Conservation (phyloP, 2,797 vertebrate species). For the Nothura maculosa region DNA sequence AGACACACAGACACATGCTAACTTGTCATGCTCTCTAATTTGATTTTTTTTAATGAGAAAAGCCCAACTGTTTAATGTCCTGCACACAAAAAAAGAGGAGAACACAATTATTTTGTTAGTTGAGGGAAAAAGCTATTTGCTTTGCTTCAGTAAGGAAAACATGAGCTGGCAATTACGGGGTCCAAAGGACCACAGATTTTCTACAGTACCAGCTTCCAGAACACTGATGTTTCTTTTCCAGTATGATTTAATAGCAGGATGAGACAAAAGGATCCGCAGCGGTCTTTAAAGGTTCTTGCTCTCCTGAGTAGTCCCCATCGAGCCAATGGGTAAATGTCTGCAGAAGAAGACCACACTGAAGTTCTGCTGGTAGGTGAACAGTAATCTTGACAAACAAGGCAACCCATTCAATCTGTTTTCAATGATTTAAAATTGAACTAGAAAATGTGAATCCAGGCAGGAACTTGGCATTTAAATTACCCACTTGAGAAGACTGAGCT, state of each 20-base stretch:
- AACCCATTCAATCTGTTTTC: slow-evolving; percentile 3
- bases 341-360: slow-evolving; percentile 16
- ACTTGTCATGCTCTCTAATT: not conserved
- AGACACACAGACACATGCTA: not conserved
- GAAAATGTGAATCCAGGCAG: slow-evolving; percentile 31
- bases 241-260: slow-evolving; percentile 8
- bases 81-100: not conserved
- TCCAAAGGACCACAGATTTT: not conserved
- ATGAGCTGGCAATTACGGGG: not conserved
- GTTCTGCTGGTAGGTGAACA: not conserved
- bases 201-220: slow-evolving; percentile 3
- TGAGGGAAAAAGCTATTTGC: not conserved
- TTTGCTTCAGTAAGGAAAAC: not conserved
- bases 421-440: not conserved
- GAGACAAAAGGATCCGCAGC: slow-evolving; percentile 6
- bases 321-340: not conserved
- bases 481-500: not conserved
- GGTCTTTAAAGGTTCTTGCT: slow-evolving; percentile 9
- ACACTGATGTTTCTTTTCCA: not conserved
- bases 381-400: not conserved
- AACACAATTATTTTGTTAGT: not conserved
- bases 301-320: slow-evolving; percentile 1
- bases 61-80: not conserved
- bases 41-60: not conserved
- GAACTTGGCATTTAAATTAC: not conserved